A percentile compares a stretch with the other conserved stretches of the same genome.
These are phyloP conservation scores for Pissodes strobi DNA, from an alignment of 1,140 invertebrate genomes.

Conservation along the genomic window DNA sequence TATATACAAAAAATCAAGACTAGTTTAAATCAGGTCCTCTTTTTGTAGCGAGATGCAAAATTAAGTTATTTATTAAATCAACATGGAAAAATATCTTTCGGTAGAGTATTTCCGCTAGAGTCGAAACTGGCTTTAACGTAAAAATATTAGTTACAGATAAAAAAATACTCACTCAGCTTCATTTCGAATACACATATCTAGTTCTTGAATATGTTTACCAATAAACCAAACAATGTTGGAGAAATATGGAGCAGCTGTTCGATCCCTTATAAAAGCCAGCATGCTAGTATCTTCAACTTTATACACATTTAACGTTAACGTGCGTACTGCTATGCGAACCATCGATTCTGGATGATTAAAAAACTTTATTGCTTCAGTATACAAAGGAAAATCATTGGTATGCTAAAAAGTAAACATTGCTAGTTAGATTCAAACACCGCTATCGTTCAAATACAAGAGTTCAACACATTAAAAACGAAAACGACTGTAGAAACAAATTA, in stretches of 20 bases:
- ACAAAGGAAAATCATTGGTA: slow-evolving; percentile 98
- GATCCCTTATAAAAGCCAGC: slow-evolving; percentile 93
- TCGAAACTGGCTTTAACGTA: background rate
- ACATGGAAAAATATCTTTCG: too few relatives aligned
- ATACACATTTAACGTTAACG: slow-evolving; percentile 96
- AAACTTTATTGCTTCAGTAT: slow-evolving; percentile 99
- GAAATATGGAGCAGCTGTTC: slow-evolving; percentile 96
- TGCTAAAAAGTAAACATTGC: slow-evolving; percentile 84
- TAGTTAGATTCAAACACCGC: background rate
- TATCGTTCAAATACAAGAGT: background rate
- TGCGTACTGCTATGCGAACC: slow-evolving; percentile 98
- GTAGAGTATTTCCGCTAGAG: too few relatives aligned
- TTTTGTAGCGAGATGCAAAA: too few relatives aligned
- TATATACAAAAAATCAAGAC: background rate
- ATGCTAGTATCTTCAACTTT: slow-evolving; percentile 93
- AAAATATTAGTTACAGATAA: background rate
- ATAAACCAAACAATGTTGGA: slow-evolving; percentile 99
- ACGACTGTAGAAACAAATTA: too few relatives aligned
- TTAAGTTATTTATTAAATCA: too few relatives aligned
- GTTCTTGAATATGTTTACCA: slow-evolving; percentile 95
- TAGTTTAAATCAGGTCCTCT: too few relatives aligned
- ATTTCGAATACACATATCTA: slow-evolving; percentile 93
- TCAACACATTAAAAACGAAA: background rate
- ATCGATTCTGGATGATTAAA: slow-evolving; percentile 99
- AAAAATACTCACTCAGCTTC: slow-evolving; percentile 83